Evolutionary conservation across 2,797 vertebrate genomes (phyloP).

Genomic region (Channallabes apus): DNA sequence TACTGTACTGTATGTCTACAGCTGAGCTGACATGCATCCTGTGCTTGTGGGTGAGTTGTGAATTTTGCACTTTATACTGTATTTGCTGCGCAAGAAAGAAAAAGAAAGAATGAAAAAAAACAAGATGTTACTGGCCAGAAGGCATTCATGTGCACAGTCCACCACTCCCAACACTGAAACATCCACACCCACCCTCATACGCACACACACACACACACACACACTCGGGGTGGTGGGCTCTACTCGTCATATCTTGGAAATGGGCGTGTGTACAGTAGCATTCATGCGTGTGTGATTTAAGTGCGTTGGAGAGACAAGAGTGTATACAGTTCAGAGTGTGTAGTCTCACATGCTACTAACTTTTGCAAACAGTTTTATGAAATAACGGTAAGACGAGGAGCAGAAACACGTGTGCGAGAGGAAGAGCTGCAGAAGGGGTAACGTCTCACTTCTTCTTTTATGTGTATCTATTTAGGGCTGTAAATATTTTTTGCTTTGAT

Average conservation of each 20-base stretch:
- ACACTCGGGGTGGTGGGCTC: neutral
- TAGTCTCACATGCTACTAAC: neutral
- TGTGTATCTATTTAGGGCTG: neutral
- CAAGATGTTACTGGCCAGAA: neutral
- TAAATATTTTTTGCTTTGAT: neutral
- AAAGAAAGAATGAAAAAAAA: neutral
- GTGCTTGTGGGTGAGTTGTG: neutral
- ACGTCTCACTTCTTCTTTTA: neutral
- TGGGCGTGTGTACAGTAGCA: neutral
- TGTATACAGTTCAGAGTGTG: neutral
- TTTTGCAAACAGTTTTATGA: neutral
- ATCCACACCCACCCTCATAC: neutral
- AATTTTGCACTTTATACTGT: neutral
- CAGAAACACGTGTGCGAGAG: neutral
- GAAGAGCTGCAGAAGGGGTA: neutral
- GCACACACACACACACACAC: neutral
- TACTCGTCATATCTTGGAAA: neutral
- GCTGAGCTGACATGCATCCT: neutral
- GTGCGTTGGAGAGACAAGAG: neutral
- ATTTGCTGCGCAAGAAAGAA: neutral
- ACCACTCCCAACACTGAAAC: neutral
- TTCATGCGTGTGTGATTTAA: neutral
- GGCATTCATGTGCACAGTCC: neutral
- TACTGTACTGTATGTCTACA: too few relatives aligned
- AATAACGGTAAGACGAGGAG: neutral